phyloP scores from a whole-genome alignment of 2,113 vertebrate species.

The Dasyornis broadbenti region DNA sequence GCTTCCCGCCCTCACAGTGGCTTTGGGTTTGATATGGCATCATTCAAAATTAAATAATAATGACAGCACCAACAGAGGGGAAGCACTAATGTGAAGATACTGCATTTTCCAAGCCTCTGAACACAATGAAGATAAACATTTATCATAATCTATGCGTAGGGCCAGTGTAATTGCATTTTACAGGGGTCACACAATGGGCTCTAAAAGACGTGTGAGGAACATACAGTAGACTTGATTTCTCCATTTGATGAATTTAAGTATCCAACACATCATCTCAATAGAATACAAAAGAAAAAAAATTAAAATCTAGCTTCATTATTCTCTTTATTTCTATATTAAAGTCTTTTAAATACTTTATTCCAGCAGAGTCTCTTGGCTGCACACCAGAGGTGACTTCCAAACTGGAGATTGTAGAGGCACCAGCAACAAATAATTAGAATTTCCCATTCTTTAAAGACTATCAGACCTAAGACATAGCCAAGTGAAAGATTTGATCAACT shows the following conservation, averaged over 20 bases:
- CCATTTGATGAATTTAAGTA: not conserved
- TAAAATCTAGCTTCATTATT: not conserved
- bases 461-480: not conserved
- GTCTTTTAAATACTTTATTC: not conserved
- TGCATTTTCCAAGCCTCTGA: not conserved
- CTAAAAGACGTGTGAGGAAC: not conserved
- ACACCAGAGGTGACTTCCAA: not conserved
- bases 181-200: rapidly evolving
- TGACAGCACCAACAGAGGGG: not conserved
- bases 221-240: rapidly evolving
- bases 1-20: rapidly evolving
- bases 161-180: not conserved
- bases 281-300: not conserved
- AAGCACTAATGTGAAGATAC: rapidly evolving
- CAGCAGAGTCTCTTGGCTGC: not conserved
- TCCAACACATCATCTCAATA: not conserved
- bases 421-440: not conserved
- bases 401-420: rapidly evolving
- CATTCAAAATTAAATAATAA: not conserved
- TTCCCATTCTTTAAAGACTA: not conserved
- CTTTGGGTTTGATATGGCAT: not conserved
- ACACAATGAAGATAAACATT: not conserved
- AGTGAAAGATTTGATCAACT: not conserved
- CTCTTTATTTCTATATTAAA: not conserved
- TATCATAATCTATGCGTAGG: not conserved